Conservation (phyloP, 1,140 invertebrate species). For the Neuroterus valhalla region DNA sequence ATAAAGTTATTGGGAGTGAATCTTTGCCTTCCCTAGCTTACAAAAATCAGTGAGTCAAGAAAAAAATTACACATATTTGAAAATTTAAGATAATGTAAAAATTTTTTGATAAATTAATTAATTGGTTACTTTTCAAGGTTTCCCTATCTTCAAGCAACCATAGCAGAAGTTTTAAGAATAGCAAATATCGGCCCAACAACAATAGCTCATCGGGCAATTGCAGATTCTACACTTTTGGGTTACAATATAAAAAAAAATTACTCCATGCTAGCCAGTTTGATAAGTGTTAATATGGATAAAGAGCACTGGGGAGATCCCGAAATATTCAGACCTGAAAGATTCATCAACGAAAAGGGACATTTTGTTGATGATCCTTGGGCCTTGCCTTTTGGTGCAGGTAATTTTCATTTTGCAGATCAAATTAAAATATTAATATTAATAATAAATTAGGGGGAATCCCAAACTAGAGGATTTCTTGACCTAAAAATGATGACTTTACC, state of each 20-base stretch:
- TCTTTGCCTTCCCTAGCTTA: background rate
- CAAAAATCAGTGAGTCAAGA: background rate
- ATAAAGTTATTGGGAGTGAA: conserved; percentile 71
- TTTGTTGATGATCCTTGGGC: conserved; percentile 73
- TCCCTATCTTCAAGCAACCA: conserved; percentile 74
- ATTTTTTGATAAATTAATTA: background rate
- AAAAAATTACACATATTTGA: too few relatives aligned
- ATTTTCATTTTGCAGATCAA: conserved; percentile 21
- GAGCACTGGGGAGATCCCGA: conserved; percentile 78
- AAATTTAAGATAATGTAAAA: too few relatives aligned
- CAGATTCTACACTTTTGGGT: conserved; percentile 68
- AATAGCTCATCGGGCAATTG: conserved; percentile 67
- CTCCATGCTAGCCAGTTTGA: conserved; percentile 66
- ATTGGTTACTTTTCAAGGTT: conserved; percentile 58
- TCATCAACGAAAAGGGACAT: conserved; percentile 74
- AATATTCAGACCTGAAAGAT: conserved; percentile 77
- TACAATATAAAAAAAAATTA: conserved; percentile 74
- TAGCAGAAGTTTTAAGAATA: conserved; percentile 72
- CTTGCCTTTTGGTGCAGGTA: conserved; percentile 76
- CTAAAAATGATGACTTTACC: too few relatives aligned
- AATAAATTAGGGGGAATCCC: too few relatives aligned
- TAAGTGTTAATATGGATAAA: conserved; percentile 70
- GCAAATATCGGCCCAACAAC: conserved; percentile 73
- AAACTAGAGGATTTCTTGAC: too few relatives aligned
- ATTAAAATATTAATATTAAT: too few relatives aligned